Conservation (phyloP, 2,113 vertebrate species). For the Sminthopsis crassicaudata region DNA sequence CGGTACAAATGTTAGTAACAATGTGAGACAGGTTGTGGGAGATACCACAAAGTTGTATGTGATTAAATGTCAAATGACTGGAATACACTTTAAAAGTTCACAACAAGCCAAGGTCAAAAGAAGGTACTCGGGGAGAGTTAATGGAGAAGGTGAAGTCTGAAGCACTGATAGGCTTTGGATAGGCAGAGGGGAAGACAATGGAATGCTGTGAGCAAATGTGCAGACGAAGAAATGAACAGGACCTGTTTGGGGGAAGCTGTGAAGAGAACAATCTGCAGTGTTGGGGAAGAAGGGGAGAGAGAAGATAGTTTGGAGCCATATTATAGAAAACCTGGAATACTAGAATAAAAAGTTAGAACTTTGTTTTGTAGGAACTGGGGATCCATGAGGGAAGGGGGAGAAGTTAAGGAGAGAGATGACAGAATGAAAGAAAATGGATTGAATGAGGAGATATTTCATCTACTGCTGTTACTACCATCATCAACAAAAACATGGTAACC, state of each 20-base stretch:
- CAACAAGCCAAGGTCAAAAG: not conserved
- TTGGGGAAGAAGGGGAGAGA: not conserved
- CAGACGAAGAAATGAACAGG: not conserved
- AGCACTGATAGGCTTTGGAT: not conserved
- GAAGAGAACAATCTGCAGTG: not conserved
- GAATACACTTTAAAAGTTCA: not conserved
- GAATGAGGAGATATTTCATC: not conserved
- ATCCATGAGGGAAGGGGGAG: not conserved
- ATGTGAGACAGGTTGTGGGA: not conserved
- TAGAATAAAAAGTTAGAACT: not conserved
- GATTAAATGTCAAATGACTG: not conserved
- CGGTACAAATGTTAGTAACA: not conserved
- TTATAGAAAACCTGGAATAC: not conserved
- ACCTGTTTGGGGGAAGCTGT: not conserved
- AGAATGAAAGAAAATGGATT: not conserved
- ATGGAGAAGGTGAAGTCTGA: not conserved
- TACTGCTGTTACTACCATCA: not conserved
- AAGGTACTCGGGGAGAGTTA: not conserved
- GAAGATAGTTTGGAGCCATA: not conserved
- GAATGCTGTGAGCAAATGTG: not conserved
- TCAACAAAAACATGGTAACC: not conserved
- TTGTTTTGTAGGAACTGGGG: not conserved
- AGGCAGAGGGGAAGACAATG: not conserved
- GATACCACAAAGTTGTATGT: not conserved
- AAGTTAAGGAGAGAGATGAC: not conserved